phyloP scores from a whole-genome alignment of 2,888 invertebrate species.

The Apotomis capreana region DNA sequence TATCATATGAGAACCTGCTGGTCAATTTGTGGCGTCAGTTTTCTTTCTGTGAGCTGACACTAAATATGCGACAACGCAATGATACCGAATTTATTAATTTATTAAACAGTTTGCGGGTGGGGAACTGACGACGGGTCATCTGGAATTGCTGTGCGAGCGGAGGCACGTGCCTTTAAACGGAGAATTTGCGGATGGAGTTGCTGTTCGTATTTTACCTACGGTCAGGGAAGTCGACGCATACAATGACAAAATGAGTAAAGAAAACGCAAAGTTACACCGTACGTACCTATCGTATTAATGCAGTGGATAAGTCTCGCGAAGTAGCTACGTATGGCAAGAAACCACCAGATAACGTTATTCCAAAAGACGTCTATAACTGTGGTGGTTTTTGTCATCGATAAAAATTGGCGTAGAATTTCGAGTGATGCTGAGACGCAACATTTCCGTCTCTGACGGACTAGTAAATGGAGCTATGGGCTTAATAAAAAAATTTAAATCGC shows the following conservation, averaged over 20 bases:
- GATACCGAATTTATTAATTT: constrained; percentile 51
- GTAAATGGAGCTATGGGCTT: too few species aligned
- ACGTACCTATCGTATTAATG: too few species aligned
- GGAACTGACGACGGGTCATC: constrained; percentile 47
- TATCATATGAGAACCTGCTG: constrained; percentile 49
- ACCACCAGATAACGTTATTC: too few species aligned
- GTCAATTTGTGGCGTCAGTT: constrained; percentile 49
- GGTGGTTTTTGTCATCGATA: too few species aligned
- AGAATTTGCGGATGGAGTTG: constrained; percentile 48
- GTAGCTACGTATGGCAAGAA: too few species aligned
- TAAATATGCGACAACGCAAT: constrained; percentile 55
- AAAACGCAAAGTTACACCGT: too few species aligned
- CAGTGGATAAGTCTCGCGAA: too few species aligned
- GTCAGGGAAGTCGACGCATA: constrained; percentile 48
- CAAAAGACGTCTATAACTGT: too few species aligned
- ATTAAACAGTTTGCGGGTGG: constrained; percentile 49
- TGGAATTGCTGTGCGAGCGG: constrained; percentile 46
- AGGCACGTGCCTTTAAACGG: constrained; percentile 43
- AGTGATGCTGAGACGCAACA: too few species aligned
- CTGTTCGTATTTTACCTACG: constrained; percentile 49
- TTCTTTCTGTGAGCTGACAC: constrained; percentile 51
- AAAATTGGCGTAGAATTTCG: too few species aligned
- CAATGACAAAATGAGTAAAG: constrained; percentile 46
- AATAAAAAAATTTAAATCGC: too few species aligned
- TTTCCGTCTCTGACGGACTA: too few species aligned